phyloP scores from a whole-genome alignment of 2,113 vertebrate species.

The Neodon shergylaensis region DNA sequence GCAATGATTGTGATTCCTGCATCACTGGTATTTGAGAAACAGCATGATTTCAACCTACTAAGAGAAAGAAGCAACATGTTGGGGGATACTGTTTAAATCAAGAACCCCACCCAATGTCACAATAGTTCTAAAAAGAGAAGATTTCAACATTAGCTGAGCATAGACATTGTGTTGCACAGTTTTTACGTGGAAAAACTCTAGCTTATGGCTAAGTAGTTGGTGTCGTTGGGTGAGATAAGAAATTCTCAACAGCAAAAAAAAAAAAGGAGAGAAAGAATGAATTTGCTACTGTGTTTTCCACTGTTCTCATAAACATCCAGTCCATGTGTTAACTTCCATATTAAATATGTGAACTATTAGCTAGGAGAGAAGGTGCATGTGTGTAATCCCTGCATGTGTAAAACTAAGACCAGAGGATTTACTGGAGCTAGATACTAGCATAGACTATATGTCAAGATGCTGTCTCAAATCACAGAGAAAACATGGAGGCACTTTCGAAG shows the following conservation, averaged over 20 bases:
- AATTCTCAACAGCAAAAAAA: constrained; percentile 41
- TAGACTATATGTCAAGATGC: background rate
- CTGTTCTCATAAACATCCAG: background rate
- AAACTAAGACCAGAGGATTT: background rate
- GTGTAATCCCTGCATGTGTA: background rate
- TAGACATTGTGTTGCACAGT: background rate
- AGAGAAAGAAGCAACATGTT: background rate
- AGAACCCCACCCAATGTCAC: background rate
- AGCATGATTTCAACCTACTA: background rate
- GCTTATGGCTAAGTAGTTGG: background rate
- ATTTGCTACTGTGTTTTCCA: background rate
- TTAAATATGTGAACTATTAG: background rate
- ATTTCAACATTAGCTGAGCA: background rate
- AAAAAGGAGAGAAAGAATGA: background rate
- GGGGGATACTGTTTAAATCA: background rate
- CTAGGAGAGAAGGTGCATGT: background rate
- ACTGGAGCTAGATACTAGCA: background rate
- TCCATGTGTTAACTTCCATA: background rate
- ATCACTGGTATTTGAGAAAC: background rate
- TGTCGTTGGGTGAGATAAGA: background rate
- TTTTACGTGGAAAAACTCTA: background rate
- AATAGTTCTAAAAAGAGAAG: background rate
- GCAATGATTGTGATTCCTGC: background rate
- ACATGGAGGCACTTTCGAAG: background rate
- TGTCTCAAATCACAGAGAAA: background rate